Conservation (phyloP, 2,113 vertebrate genomes). For the Nothocercus julius region DNA sequence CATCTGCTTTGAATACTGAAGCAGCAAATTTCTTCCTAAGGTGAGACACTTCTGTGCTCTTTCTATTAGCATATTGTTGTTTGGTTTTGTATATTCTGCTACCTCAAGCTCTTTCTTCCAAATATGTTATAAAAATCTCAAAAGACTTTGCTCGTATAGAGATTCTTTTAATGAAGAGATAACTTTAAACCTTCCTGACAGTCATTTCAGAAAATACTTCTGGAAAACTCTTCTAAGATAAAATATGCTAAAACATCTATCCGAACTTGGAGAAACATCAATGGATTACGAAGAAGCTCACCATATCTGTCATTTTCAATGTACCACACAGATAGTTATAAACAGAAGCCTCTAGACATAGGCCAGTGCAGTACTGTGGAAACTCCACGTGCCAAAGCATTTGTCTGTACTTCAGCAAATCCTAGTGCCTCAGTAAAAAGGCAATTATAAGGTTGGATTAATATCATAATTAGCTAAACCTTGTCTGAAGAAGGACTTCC, state of each 20-base stretch:
- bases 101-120: conserved; percentile 29
- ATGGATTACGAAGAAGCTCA: conserved; percentile 19
- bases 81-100: conserved; percentile 46
- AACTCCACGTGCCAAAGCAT: background rate
- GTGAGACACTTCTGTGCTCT: background rate
- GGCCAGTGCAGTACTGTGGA: background rate
- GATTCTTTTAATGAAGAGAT: conserved; percentile 57
- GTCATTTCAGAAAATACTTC: conserved; percentile 7
- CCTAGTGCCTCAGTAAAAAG: background rate
- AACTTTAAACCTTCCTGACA: conserved; percentile 4
- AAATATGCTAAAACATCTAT: background rate
- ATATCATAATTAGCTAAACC: background rate
- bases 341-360: background rate
- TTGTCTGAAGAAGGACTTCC: background rate
- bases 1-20: conserved; percentile 20
- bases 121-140: conserved; percentile 30
- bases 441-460: background rate
- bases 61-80: conserved; percentile 51
- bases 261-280: conserved; percentile 14
- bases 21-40: conserved; percentile 8
- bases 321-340: background rate
- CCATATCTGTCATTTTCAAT: background rate
- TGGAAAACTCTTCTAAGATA: conserved; percentile 11
- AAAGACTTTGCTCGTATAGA: background rate
- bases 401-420: background rate